A percentile compares a stretch with the other conserved stretches of the same genome.
Evolutionary conservation across 2,888 invertebrate genomes (phyloP).

Genomic region (Creontiades dilutus): DNA sequence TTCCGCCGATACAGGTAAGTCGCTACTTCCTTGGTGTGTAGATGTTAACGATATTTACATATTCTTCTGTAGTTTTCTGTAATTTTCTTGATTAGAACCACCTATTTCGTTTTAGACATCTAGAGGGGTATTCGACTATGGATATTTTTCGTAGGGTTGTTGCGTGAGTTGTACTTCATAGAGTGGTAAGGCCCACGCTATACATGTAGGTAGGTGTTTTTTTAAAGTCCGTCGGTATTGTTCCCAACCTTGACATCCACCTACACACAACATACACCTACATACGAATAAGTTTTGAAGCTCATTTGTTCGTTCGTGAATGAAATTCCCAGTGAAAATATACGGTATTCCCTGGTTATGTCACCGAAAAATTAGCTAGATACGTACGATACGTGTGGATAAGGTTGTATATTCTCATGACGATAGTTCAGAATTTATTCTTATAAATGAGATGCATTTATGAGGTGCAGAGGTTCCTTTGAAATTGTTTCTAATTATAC

Average conservation of each 20-base stretch:
- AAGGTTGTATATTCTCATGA: too few species aligned
- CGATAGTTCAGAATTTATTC: too few species aligned
- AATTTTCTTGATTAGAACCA: background rate
- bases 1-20: slow-evolving; percentile 42
- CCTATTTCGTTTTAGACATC: background rate
- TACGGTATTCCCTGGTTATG: too few species aligned
- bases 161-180: background rate
- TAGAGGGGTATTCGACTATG: too few species aligned
- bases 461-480: too few species aligned
- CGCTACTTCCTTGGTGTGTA: background rate
- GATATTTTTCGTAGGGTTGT: too few species aligned
- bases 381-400: too few species aligned
- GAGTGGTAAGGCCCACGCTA: background rate
- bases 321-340: too few species aligned
- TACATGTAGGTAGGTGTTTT: background rate
- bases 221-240: background rate
- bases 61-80: background rate
- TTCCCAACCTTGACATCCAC: background rate
- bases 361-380: too few species aligned
- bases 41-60: background rate
- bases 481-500: too few species aligned
- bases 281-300: background rate
- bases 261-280: too few species aligned
- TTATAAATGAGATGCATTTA: too few species aligned
- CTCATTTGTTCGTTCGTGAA: background rate